Conservation (phyloP, 2,888 invertebrate genomes). For the Panorpa germanica region DNA sequence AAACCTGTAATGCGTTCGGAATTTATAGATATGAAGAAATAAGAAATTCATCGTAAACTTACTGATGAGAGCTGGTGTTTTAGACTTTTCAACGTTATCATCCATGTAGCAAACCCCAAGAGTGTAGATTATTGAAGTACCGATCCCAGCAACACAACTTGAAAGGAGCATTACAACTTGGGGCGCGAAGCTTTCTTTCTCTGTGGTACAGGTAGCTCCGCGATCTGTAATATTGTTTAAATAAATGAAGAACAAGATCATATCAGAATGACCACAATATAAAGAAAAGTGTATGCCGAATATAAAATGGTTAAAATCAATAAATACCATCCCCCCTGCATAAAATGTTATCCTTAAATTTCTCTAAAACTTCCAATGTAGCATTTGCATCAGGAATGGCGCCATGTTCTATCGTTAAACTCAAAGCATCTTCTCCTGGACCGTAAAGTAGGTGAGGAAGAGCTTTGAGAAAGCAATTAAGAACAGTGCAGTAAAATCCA, state of each 20-base stretch:
- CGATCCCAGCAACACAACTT: constrained; percentile 50
- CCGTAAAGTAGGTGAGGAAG: constrained; percentile 50
- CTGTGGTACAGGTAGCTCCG: constrained; percentile 24
- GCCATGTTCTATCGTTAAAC: constrained; percentile 38
- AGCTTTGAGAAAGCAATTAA: constrained; percentile 44
- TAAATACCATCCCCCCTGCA: constrained; percentile 26
- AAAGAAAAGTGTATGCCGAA: too few species aligned
- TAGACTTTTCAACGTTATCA: constrained; percentile 54
- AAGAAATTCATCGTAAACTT: too few species aligned
- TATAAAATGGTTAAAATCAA: constrained; percentile 16
- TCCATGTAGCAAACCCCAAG: constrained; percentile 56
- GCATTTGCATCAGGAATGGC: constrained; percentile 24
- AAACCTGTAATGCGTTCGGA: constrained; percentile 38
- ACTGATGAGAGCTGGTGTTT: constrained; percentile 51
- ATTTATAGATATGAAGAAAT: too few species aligned
- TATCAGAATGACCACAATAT: too few species aligned
- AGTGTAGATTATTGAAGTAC: constrained; percentile 46
- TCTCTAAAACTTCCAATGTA: constrained; percentile 25
- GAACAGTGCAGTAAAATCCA: constrained; percentile 32
- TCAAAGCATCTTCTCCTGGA: constrained; percentile 42
- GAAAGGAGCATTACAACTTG: constrained; percentile 43
- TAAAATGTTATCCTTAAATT: constrained; percentile 31
- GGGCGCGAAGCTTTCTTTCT: constrained; percentile 37
- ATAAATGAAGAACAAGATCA: too few species aligned
- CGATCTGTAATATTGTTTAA: too few species aligned